phyloP scores from a whole-genome alignment of 2,888 invertebrate genomes.

The Sericinus montela region DNA sequence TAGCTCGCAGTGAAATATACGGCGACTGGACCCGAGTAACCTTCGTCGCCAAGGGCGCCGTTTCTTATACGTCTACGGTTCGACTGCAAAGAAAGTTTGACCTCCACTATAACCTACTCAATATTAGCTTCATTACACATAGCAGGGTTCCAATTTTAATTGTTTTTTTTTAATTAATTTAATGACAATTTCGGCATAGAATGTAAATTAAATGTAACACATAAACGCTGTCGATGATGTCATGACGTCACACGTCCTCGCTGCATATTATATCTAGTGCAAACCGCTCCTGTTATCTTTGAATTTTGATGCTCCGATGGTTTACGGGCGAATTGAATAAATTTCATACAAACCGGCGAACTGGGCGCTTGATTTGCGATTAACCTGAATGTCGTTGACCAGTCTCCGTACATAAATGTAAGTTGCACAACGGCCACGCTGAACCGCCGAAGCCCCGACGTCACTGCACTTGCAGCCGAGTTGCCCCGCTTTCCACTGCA shows the following conservation, averaged over 20 bases:
- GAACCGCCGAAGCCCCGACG: constrained; percentile 2
- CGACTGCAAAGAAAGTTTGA: constrained; percentile 15
- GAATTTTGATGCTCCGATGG: neutral
- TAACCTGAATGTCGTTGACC: constrained; percentile 18
- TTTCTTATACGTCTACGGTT: constrained; percentile 14
- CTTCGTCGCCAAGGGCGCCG: constrained; percentile 17
- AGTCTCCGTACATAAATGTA: constrained; percentile 7
- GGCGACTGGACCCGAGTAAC: constrained; percentile 14
- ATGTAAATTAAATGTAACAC: neutral
- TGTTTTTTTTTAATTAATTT: neutral
- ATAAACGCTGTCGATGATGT: neutral
- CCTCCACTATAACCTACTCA: constrained; percentile 7
- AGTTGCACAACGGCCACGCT: constrained; percentile 11
- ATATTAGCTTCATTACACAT: constrained; percentile 4
- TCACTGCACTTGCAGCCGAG: constrained; percentile 10
- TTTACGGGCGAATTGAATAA: constrained; percentile 4
- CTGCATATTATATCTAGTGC: neutral
- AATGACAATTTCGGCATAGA: neutral
- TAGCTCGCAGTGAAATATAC: constrained; percentile 6
- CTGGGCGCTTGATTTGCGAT: constrained; percentile 4
- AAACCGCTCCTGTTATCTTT: constrained; percentile 2
- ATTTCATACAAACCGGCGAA: neutral
- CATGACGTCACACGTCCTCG: neutral
- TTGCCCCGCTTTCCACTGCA: constrained; percentile 1
- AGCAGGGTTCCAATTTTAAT: constrained; percentile 9